Evolutionary conservation across 2,888 invertebrate species (phyloP).

Genomic region (Artemia sp.): DNA sequence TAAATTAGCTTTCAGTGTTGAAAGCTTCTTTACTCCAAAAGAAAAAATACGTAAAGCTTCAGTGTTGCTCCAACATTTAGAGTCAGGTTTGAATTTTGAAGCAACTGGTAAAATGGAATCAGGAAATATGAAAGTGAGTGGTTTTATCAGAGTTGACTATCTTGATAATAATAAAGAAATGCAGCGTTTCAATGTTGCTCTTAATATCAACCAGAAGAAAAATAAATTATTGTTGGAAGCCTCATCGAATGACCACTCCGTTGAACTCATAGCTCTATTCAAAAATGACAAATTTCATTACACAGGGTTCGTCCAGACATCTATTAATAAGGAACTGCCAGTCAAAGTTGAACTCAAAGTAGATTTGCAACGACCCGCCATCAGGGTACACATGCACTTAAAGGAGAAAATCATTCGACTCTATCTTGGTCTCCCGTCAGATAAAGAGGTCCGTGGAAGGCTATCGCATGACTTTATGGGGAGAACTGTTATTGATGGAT

Average conservation of each 20-base stretch:
- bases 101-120: neutral
- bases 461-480: conserved; percentile 27
- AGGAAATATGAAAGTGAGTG: neutral
- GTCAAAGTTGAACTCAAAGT: conserved; percentile 24
- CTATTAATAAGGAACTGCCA: conserved; percentile 26
- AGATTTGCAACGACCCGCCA: conserved; percentile 24
- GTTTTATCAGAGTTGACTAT: neutral
- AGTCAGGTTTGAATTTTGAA: neutral
- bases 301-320: conserved; percentile 20
- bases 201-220: conserved; percentile 19
- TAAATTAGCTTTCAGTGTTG: neutral
- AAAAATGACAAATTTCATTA: conserved; percentile 15
- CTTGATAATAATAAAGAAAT: conserved; percentile 18
- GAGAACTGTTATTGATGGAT: conserved; percentile 27
- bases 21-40: neutral
- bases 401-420: conserved; percentile 25
- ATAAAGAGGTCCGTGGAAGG: conserved; percentile 28
- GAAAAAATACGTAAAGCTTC: neutral
- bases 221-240: neutral
- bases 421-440: conserved; percentile 28
- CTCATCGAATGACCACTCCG: neutral
- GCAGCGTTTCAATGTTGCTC: conserved; percentile 14
- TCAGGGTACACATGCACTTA: conserved; percentile 25
- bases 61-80: neutral
- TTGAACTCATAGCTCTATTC: conserved; percentile 15